phyloP scores from a whole-genome alignment of 2,113 vertebrate genomes.

The Toxotes jaculatrix region DNA sequence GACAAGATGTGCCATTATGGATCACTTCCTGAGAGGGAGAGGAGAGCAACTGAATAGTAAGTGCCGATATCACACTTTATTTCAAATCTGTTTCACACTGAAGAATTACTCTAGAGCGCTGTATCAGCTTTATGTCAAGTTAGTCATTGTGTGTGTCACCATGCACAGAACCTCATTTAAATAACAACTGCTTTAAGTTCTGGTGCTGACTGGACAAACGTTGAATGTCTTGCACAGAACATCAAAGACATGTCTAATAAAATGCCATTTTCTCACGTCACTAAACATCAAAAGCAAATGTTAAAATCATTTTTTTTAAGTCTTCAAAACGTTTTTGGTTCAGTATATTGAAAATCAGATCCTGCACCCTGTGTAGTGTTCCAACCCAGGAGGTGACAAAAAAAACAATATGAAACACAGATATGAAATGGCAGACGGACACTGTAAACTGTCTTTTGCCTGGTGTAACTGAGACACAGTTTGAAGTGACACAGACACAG shows the following conservation, averaged over 20 bases:
- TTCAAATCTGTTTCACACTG: background rate
- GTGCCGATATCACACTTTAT: background rate
- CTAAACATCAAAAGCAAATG: background rate
- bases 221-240: background rate
- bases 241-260: background rate
- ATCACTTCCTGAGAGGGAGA: slow-evolving; percentile 64
- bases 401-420: slow-evolving; percentile 36
- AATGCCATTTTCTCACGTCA: background rate
- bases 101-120: background rate
- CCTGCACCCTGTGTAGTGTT: slow-evolving; percentile 3
- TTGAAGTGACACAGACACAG: slow-evolving; percentile 63
- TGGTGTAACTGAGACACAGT: slow-evolving; percentile 50
- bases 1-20: slow-evolving; percentile 31
- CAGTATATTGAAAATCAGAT: background rate
- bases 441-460: slow-evolving; percentile 43
- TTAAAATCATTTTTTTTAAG: background rate
- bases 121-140: background rate
- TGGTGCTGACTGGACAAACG: background rate
- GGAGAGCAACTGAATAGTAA: background rate
- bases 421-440: slow-evolving; percentile 58
- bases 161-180: background rate
- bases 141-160: background rate
- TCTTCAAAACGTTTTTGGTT: background rate
- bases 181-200: background rate
- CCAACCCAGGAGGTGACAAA: slow-evolving; percentile 70